phyloP scores from a whole-genome alignment of 2,888 invertebrate species.

The Pseudeuparius sepicola region DNA sequence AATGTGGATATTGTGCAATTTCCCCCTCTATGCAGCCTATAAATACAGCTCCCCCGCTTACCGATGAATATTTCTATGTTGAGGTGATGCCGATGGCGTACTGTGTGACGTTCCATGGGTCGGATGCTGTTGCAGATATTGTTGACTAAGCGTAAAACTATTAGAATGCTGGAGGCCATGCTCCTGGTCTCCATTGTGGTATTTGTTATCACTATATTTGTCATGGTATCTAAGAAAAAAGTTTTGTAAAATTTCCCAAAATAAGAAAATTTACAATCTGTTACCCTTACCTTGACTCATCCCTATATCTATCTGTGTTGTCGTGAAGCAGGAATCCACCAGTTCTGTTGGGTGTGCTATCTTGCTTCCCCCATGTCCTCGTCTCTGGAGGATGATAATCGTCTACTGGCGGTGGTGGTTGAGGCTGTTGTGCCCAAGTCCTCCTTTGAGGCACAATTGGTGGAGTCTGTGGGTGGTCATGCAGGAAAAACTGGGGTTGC shows the following conservation, averaged over 20 bases:
- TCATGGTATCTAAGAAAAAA: no score
- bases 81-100: slow-evolving; percentile 53
- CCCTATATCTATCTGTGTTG: no score
- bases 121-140: slow-evolving; percentile 41
- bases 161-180: slow-evolving; percentile 44
- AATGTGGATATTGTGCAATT: no score
- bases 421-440: slow-evolving; percentile 49
- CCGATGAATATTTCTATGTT: slow-evolving; percentile 50
- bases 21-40: no score
- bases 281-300: no score
- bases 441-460: slow-evolving; percentile 44
- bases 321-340: slow-evolving; percentile 60
- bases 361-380: slow-evolving; percentile 36
- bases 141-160: slow-evolving; percentile 49
- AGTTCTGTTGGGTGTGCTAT: slow-evolving; percentile 24
- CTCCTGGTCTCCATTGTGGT: slow-evolving; percentile 30
- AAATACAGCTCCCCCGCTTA: no score
- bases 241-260: no score
- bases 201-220: slow-evolving; percentile 30
- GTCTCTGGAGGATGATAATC: slow-evolving; percentile 32
- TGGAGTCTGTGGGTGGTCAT: slow-evolving; percentile 49
- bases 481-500: slow-evolving; percentile 64
- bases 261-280: no score
- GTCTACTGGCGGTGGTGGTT: slow-evolving; percentile 24
- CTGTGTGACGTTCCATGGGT: slow-evolving; percentile 42